A percentile compares a stretch with the other conserved stretches of the same genome.
Evolutionary conservation across 1,140 invertebrate species (phyloP).

Genomic region (Caerostris darwini): DNA sequence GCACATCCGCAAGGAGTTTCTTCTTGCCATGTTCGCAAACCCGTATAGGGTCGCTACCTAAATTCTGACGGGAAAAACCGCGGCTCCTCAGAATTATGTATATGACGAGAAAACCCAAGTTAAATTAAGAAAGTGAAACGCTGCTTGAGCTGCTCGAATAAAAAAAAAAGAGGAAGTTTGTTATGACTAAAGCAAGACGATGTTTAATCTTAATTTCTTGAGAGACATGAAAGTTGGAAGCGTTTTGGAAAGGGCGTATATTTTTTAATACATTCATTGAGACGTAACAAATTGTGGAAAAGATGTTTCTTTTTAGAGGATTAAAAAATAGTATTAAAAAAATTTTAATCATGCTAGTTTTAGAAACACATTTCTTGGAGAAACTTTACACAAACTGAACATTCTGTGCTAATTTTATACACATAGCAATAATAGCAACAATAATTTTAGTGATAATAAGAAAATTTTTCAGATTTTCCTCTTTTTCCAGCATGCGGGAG

Average conservation of each 20-base stretch:
- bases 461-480: no score
- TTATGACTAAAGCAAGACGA: constrained; percentile 54
- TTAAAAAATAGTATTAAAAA: neutral
- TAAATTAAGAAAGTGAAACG: constrained; percentile 61
- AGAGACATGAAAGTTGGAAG: neutral
- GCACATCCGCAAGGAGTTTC: neutral
- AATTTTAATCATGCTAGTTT: neutral
- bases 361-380: neutral
- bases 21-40: constrained; percentile 40
- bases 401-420: neutral
- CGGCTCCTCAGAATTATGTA: constrained; percentile 26
- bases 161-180: constrained; percentile 41
- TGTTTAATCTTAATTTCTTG: constrained; percentile 56
- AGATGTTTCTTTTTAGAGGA: neutral
- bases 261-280: neutral
- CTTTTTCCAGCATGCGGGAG: no score
- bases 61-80: constrained; percentile 19
- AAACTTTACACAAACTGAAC: neutral
- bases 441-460: no score
- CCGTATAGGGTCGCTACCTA: constrained; percentile 58
- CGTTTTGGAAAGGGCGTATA: neutral
- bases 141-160: neutral
- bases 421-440: no score
- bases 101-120: constrained; percentile 33
- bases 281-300: neutral